Percentiles rank a stretch among this genome's conserved stretches.
Conservation (phyloP, 1,140 invertebrate genomes). For the Camponotus vicinus region DNA sequence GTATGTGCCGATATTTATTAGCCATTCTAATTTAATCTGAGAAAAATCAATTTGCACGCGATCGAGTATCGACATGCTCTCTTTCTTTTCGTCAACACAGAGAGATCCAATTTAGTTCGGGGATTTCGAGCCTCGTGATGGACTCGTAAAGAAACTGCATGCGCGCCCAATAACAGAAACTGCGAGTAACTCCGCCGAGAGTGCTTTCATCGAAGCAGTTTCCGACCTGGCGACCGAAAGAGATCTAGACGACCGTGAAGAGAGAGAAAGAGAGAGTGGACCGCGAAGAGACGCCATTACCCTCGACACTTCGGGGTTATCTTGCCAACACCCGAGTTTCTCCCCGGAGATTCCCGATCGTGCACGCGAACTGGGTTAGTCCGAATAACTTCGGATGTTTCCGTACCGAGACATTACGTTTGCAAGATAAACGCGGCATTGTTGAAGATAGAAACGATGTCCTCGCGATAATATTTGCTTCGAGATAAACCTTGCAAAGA, state of each 20-base stretch:
- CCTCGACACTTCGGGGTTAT: conserved; percentile 47
- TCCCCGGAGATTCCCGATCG: conserved; percentile 33
- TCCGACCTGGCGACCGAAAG: not conserved
- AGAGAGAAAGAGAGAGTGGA: conserved; percentile 50
- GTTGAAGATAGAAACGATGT: not conserved
- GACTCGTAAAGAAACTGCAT: conserved; percentile 26
- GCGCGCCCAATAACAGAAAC: conserved; percentile 37
- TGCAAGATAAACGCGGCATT: not conserved
- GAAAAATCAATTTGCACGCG: not conserved
- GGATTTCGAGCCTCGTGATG: conserved; percentile 44
- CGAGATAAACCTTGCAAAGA: not conserved
- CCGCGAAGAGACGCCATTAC: conserved; percentile 49
- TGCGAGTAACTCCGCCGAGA: conserved; percentile 37
- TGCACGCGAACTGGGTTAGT: conserved; percentile 65
- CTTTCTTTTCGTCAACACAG: not conserved
- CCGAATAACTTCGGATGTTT: conserved; percentile 41
- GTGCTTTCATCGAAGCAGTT: conserved; percentile 27
- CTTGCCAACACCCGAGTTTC: conserved; percentile 35
- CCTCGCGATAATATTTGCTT: conserved; percentile 20
- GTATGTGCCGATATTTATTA: not conserved
- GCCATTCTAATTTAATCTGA: not conserved
- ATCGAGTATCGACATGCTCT: not conserved
- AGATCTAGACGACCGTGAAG: too few species aligned
- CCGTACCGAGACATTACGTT: conserved; percentile 22
- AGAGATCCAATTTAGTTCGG: conserved; percentile 50